These are phyloP conservation scores for Cordilura impudica DNA, from an alignment of 2,888 invertebrate genomes.

Conservation along the genomic window DNA sequence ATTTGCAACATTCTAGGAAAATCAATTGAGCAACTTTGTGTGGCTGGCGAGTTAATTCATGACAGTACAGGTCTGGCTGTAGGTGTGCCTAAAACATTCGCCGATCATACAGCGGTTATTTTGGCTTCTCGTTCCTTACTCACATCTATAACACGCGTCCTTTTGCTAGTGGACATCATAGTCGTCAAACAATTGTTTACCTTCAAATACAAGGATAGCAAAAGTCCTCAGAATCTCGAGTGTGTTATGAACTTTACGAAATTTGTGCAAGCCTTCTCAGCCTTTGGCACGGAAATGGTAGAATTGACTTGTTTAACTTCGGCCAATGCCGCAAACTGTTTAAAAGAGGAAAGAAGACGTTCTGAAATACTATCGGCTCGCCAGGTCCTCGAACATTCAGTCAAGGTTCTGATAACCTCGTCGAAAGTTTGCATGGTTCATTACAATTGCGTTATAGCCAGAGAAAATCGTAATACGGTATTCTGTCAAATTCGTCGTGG, in stretches of 20 bases:
- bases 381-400: conserved; percentile 95
- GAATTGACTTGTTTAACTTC: conserved; percentile 96
- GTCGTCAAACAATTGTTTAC: conserved; percentile 96
- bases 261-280: conserved; percentile 98
- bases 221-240: conserved; percentile 89
- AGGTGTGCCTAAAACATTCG: conserved; percentile 81
- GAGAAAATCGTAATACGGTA: conserved; percentile 97
- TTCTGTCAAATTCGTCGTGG: conserved; percentile 98
- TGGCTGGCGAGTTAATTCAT: conserved; percentile 43
- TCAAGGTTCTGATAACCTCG: conserved; percentile 97
- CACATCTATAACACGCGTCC: conserved; percentile 95
- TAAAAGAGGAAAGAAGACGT: conserved; percentile 94
- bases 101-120: conserved; percentile 86
- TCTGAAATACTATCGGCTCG: conserved; percentile 98
- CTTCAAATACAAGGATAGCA: conserved; percentile 96
- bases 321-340: conserved; percentile 86
- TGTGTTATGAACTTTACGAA: conserved; percentile 95
- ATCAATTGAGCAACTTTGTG: conserved; percentile 93
- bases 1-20: conserved; percentile 82
- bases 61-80: conserved; percentile 73
- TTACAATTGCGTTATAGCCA: conserved; percentile 94
- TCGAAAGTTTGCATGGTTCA: conserved; percentile 97
- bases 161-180: conserved; percentile 97
- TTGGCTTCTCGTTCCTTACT: conserved; percentile 95
- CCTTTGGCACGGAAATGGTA: conserved; percentile 99